Base-by-base conservation (phyloP, 1,140 invertebrate genomes). In the Eubasilissa regina region DNA sequence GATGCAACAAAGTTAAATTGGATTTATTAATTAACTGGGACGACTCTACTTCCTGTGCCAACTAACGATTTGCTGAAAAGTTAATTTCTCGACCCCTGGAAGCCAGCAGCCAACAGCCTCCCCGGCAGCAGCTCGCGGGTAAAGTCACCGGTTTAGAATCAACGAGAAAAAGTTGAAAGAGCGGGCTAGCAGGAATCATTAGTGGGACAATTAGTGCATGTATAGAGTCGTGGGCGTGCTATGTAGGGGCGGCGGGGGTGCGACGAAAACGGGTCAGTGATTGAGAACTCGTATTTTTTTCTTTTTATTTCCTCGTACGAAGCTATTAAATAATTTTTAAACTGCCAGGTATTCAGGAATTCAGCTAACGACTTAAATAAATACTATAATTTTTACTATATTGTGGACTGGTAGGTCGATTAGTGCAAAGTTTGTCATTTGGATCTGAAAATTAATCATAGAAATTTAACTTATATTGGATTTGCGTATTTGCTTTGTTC, bases 111-210 rank as follows among this genome's bases (percentile, higher is more conserved):
- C 7, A 9, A 35, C 44, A 44, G 3, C 4, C 66, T 6, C 21
- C 51, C 68, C 45, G 8, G n/a, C n/a, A 12, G 55, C 19, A 44
- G 15, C 13, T 11, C 10, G 21, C 17, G 53, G 56, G 53, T 62
- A 60, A 43, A 76, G 48, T 73, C 21, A 53, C 44, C 70, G 56
- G 53, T 60, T 74, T 76, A 76, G 56, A 76, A 56, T 45, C 44
- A 60, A 8, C 35, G 77, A 58, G 17, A 75, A 78, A 77, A 79
- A 79, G 64, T 72, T 80, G 72, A 80, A 80, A 80, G 70, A 74
- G 51, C 25, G n/a, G 35, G 73, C 47, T 35, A 25, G 56, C 56
- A 58, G 60, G 60, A 80, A 75, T 80, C 78, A 80, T 80, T 80
- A 75, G 74, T 60, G 64, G 73, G 60, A 79, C 72, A 79, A 79